These are phyloP conservation scores for Tragulus kanchil DNA, from an alignment of 2,113 vertebrate species.

Conservation along the genomic window DNA sequence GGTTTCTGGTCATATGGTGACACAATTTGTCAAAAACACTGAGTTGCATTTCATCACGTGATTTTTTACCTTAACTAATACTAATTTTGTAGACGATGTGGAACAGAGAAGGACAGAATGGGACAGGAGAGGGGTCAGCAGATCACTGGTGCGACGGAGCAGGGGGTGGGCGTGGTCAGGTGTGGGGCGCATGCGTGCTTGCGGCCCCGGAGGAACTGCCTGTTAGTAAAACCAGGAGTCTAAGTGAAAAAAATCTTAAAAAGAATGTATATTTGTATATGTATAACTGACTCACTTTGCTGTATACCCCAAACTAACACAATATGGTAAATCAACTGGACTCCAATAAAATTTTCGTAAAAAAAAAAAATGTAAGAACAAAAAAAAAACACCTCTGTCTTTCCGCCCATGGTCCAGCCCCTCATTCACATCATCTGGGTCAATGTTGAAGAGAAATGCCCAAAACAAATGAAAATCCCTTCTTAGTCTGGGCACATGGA, in stretches of 20 bases:
- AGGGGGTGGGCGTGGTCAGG: fast-evolving
- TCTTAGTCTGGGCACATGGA: background rate
- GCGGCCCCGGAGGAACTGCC: background rate
- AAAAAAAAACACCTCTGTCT: background rate
- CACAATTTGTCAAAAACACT: background rate
- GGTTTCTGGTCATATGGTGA: background rate
- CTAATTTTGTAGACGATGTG: background rate
- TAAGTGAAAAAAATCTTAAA: background rate
- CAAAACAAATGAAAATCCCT: background rate
- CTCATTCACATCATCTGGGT: background rate
- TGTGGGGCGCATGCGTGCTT: fast-evolving
- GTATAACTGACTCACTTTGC: background rate
- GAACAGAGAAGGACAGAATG: background rate
- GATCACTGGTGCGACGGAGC: fast-evolving
- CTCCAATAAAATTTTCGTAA: background rate
- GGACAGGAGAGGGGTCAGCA: no score
- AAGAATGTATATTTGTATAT: background rate
- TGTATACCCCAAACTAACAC: background rate
- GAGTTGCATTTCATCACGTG: background rate
- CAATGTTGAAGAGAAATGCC: background rate
- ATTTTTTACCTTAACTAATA: background rate
- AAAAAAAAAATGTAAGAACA: background rate
- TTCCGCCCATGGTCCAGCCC: background rate
- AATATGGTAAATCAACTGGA: background rate
- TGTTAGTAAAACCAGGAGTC: background rate